Base-by-base conservation (phyloP, 2,113 vertebrate species). In the Rhegmatorhina hoffmannsi region DNA sequence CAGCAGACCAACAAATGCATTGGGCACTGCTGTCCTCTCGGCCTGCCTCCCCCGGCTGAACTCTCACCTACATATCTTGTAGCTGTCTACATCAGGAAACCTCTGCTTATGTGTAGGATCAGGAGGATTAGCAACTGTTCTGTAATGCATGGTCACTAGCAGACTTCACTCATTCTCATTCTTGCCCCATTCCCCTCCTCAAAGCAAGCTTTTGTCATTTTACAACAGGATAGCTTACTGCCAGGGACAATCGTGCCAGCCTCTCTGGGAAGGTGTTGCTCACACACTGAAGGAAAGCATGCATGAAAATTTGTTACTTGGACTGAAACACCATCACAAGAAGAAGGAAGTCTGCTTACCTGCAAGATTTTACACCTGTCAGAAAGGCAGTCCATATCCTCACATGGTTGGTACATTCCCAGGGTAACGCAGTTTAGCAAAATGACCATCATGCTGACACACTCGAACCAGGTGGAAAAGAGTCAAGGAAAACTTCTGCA, bases 341-440 rank as follows among this genome's bases (percentile, higher is more conserved):
- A 43, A 74, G 47, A 72, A 52, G 6, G 25, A 92, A 92, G 46
- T 52, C 24, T 19, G 36, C 98, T 98, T 98, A 99, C 99, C 99
- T 99, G 99, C 50, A 99, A 98, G 91, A 99, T 99, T 95, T 99
- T 98, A 98, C 99, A 99, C 75, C 99, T 98, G 68, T 99, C 98
- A 1, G 99, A 99, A 68, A 99, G 98, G 97, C 99, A 99, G 97
- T 99, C 99, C 96, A 99, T 99, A 98, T 99, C 99, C 83, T 99
- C 99, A 31, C 99, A 99, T 0, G 99, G 99, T 95, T 99, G 99
- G 98, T 99, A 99, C 99, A 99, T 99, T 73, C 99, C 99, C 92
- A 99, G 97, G 10, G 99, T 99, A 86, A 99, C 98, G 8, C 99
- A 99, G 98, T 99, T 99, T 59, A 99, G 94, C 95, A 99, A 97